Base-by-base conservation (phyloP, 2,113 vertebrate species). In the Grantiella picta region DNA sequence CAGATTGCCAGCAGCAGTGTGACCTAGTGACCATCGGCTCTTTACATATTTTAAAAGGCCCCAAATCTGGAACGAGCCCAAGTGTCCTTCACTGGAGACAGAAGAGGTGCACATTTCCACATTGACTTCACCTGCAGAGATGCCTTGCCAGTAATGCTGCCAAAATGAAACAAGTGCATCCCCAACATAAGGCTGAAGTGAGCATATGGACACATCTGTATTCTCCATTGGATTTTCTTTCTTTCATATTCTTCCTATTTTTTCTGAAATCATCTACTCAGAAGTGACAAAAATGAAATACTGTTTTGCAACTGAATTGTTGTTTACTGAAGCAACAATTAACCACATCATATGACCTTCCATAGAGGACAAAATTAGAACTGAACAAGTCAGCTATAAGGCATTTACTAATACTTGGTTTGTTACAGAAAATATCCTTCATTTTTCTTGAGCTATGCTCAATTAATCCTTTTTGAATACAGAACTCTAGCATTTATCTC, bases 1-100 rank as follows among this genome's bases (percentile, higher is more conserved):
- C 75, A 56, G 14, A 47, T 0, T 1, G 2, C 18, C 5, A 7
- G 21, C n/a, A 64, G 19, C 0, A 0, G 11, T 21, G 31, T 49
- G 38, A 50, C 20, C 28, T 11, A 29, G 54, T 7, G 15, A 27
- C 33, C 61, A 84, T 29, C 69, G 57, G 69, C 38, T 87, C 29
- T 44, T 65, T 3, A 23, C 0, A 0, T 29, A 29, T 53, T 91
- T 81, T 49, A 49, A 69, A 84, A 84, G 27, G 23, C 3, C 13
- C 10, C 42, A 84, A 28, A 75, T 29, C 42, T 50, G 52, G 12
- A 77, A 70, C 3, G 6, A 61, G 33, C 38, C 24, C 1, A 0
- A 9, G 23, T 23, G 15, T 23, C 38, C 47, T 52, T 40, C 5
- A 1, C 29, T 84, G 44, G 65, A 75, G 31, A 35, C 73, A 31